These are phyloP conservation scores for Bhutanitis thaidina DNA, from an alignment of 2,888 invertebrate genomes.

Conservation along the genomic window DNA sequence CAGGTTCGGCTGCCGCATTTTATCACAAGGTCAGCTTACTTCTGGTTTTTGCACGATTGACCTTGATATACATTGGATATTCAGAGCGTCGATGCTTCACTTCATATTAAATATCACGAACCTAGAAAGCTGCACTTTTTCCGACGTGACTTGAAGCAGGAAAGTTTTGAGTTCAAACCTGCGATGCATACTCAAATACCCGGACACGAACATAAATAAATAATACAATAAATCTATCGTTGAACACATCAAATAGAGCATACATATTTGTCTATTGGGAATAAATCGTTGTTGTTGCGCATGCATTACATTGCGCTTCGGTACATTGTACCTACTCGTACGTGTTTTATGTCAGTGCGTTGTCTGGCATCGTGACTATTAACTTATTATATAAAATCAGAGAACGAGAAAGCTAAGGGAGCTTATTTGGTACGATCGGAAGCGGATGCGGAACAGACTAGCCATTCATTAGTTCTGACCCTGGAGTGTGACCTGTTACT, in stretches of 20 bases:
- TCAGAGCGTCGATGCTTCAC: slow-evolving; percentile 41
- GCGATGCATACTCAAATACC: slow-evolving; percentile 23
- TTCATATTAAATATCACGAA: slow-evolving; percentile 44
- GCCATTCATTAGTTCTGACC: slow-evolving; percentile 54
- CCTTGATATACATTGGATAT: slow-evolving; percentile 54
- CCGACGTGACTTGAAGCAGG: slow-evolving; percentile 54
- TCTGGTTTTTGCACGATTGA: slow-evolving; percentile 50
- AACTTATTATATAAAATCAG: slow-evolving; percentile 51
- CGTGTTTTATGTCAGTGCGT: background rate
- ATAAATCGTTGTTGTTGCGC: background rate
- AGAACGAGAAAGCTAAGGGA: slow-evolving; percentile 62
- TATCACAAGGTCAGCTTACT: slow-evolving; percentile 57
- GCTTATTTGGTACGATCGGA: slow-evolving; percentile 47
- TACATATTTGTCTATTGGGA: background rate
- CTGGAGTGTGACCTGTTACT: slow-evolving; percentile 58
- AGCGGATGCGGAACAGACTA: slow-evolving; percentile 63
- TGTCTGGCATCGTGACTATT: slow-evolving; percentile 28
- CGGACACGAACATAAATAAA: background rate
- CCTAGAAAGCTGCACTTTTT: slow-evolving; percentile 68
- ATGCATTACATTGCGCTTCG: background rate
- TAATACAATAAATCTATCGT: background rate
- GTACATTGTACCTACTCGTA: too few species aligned
- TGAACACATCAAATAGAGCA: too few species aligned
- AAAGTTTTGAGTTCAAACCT: slow-evolving; percentile 24
- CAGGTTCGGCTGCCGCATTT: slow-evolving; percentile 42